Evolutionary conservation across 2,797 vertebrate genomes (phyloP).

Genomic region (Liasis olivaceus): DNA sequence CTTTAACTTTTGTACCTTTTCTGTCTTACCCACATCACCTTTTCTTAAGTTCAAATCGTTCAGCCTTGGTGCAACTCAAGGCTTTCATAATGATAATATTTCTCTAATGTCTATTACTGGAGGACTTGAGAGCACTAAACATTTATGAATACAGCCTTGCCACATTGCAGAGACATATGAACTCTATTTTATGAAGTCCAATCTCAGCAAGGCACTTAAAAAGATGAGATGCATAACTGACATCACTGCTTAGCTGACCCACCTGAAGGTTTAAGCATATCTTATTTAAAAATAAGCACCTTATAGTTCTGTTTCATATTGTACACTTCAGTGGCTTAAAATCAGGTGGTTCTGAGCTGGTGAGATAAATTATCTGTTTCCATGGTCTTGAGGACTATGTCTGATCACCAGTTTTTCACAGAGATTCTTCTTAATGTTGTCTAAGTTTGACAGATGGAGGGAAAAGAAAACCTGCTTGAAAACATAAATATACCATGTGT

Average conservation of each 20-base stretch:
- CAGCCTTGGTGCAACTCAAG: slow-evolving; percentile 33
- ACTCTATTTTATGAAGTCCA: slow-evolving; percentile 30
- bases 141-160: slow-evolving; percentile 44
- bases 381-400: neutral
- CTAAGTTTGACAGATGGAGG: neutral
- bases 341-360: neutral
- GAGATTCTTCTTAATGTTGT: neutral
- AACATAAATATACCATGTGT: neutral
- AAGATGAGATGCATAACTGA: neutral
- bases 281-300: neutral
- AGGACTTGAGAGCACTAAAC: slow-evolving; percentile 25
- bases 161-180: slow-evolving; percentile 36
- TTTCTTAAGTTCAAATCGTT: slow-evolving; percentile 12
- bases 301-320: neutral
- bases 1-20: neutral
- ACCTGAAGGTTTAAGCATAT: neutral
- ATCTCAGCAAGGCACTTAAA: slow-evolving; percentile 16
- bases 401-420: neutral
- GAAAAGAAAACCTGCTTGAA: neutral
- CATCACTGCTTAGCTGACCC: neutral
- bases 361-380: neutral
- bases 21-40: neutral
- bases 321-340: neutral
- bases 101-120: slow-evolving; percentile 36
- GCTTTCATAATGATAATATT: slow-evolving; percentile 40